phyloP scores from a whole-genome alignment of 2,113 vertebrate genomes.

The Phoxinus phoxinus region DNA sequence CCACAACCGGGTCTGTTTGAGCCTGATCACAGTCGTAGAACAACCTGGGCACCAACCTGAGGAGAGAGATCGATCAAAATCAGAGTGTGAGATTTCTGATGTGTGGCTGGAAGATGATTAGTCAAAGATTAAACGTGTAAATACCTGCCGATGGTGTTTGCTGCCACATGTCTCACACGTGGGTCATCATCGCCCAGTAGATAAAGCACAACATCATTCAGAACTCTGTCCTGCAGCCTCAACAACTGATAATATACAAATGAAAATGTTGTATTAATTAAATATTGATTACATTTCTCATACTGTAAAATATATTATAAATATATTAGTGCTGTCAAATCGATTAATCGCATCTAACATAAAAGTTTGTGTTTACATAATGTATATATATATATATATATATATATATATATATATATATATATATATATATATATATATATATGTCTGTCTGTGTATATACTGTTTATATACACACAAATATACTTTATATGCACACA shows the following conservation, averaged over 20 bases:
- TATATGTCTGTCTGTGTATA: no score
- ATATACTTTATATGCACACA: no score
- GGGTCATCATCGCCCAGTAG: conserved; percentile 95
- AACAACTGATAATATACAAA: conserved; percentile 74
- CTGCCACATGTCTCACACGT: conserved; percentile 89
- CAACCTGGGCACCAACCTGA: conserved; percentile 88
- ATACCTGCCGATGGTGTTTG: conserved; percentile 85
- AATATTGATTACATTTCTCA: not conserved
- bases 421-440: no score
- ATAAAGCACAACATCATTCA: conserved; percentile 84
- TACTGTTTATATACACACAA: no score
- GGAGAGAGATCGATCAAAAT: not conserved
- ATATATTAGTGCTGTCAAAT: no score
- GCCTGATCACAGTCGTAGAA: conserved; percentile 95
- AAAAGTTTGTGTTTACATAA: no score
- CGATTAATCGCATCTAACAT: no score
- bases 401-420: no score
- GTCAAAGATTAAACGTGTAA: not conserved
- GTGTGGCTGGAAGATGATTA: not conserved
- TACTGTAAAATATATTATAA: no score
- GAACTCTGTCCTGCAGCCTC: conserved; percentile 88
- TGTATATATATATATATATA: no score
- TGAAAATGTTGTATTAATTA: not conserved
- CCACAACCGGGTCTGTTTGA: conserved; percentile 93
- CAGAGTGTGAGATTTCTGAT: not conserved